phyloP scores from a whole-genome alignment of 2,113 vertebrate genomes.

The Apistogramma diplotaenia region DNA sequence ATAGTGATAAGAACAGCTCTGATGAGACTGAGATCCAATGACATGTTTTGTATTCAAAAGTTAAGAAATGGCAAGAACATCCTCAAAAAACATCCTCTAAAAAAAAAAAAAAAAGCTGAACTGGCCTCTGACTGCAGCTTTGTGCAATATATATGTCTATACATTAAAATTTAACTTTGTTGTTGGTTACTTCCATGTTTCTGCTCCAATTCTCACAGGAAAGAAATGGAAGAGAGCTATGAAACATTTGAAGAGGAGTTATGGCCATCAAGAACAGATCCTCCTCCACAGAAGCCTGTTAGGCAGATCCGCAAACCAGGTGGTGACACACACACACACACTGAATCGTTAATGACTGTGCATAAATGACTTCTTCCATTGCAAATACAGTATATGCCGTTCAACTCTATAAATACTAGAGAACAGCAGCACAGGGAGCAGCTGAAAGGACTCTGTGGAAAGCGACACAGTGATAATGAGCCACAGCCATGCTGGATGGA shows the following conservation, averaged over 20 bases:
- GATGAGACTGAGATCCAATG: not conserved
- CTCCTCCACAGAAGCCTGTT: conserved; percentile 62
- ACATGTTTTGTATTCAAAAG: not conserved
- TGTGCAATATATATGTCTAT: not conserved
- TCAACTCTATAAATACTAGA: conserved; percentile 61
- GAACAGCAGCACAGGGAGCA: conserved; percentile 26
- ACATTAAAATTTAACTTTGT: not conserved
- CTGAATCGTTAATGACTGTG: conserved; percentile 18
- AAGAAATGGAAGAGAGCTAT: conserved; percentile 78
- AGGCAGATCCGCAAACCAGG: conserved; percentile 68
- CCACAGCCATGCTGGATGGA: conserved; percentile 2
- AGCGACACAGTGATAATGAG: conserved; percentile 30
- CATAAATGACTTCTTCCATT: conserved; percentile 6
- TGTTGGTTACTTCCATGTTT: not conserved
- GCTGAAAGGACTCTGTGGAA: conserved; percentile 64
- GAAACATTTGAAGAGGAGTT: conserved; percentile 80
- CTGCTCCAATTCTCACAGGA: not conserved
- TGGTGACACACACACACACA: conserved; percentile 22
- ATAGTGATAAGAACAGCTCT: not conserved
- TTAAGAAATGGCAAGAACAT: not conserved
- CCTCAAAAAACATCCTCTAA: not conserved
- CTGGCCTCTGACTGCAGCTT: not conserved
- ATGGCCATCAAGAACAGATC: conserved; percentile 57
- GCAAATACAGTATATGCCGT: conserved; percentile 9
- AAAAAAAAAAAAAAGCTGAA: not conserved